phyloP scores from a whole-genome alignment of 2,113 vertebrate genomes.

The Chloroceryle aenea region DNA sequence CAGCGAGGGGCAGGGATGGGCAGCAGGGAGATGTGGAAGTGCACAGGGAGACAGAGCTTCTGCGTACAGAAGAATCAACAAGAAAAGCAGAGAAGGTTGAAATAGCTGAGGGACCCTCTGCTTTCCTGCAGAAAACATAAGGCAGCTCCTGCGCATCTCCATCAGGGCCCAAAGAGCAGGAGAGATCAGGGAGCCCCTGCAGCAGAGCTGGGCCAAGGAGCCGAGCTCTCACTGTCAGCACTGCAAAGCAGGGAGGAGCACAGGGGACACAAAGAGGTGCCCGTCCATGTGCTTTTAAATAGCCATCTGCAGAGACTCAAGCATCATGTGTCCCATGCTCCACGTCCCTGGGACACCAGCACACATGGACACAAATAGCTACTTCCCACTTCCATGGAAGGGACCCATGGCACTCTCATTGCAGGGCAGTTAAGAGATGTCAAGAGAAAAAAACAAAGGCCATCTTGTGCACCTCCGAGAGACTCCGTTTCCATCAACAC shows the following conservation, averaged over 20 bases:
- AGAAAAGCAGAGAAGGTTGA: not conserved
- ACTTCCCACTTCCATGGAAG: not conserved
- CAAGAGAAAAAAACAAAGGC: not conserved
- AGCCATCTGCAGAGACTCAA: not conserved
- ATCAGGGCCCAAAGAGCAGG: slow-evolving; percentile 42
- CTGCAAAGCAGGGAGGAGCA: not conserved
- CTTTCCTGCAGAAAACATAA: not conserved
- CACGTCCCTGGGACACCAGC: not conserved
- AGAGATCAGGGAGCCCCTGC: slow-evolving; percentile 48
- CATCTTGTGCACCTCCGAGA: not conserved
- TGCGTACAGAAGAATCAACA: not conserved
- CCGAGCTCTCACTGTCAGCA: not conserved
- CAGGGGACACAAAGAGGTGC: not conserved
- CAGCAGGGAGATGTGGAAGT: not conserved
- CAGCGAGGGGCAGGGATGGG: not conserved
- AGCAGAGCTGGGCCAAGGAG: slow-evolving; percentile 33
- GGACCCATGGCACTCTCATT: not conserved
- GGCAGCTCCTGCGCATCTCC: not conserved
- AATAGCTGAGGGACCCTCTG: not conserved
- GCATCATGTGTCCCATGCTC: not conserved
- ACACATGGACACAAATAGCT: not conserved
- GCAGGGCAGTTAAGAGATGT: not conserved
- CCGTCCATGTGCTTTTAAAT: not conserved
- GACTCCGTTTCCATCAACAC: not conserved
- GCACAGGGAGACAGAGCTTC: not conserved